Percentiles rank a stretch among this genome's conserved stretches.
Conservation (phyloP, 2,888 invertebrate genomes). For the Euplagia quadripunctaria region DNA sequence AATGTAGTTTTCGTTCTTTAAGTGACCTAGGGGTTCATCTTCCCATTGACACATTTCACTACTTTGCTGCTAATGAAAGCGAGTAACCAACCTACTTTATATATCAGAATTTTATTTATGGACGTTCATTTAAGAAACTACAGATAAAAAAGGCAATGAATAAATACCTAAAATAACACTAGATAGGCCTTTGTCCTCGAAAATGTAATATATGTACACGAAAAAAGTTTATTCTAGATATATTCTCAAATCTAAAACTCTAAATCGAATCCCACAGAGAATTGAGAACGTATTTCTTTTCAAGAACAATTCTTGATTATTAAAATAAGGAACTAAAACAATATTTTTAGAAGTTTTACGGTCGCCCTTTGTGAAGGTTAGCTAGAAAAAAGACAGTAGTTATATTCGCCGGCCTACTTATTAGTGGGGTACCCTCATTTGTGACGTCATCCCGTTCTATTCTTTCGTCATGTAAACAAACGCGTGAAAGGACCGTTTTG, state of each 20-base stretch:
- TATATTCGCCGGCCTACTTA: constrained; percentile 56
- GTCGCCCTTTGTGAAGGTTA: constrained; percentile 38
- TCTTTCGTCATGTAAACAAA: constrained; percentile 48
- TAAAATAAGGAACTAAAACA: constrained; percentile 29
- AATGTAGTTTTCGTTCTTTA: constrained; percentile 12
- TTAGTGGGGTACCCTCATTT: constrained; percentile 63
- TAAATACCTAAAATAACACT: not conserved
- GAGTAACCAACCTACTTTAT: constrained; percentile 5
- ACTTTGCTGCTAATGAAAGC: constrained; percentile 29
- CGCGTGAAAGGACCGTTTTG: constrained; percentile 5
- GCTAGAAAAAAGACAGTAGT: constrained; percentile 55
- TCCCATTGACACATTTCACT: constrained; percentile 20
- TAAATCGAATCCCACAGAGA: not conserved
- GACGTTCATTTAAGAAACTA: not conserved
- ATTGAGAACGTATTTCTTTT: not conserved
- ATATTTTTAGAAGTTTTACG: constrained; percentile 42
- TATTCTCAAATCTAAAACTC: not conserved
- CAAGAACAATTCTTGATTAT: constrained; percentile 19
- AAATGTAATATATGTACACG: too few relatives aligned
- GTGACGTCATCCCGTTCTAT: constrained; percentile 68
- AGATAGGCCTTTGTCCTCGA: not conserved
- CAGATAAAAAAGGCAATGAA: not conserved
- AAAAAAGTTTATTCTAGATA: not conserved
- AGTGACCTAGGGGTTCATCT: constrained; percentile 20
- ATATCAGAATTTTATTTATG: not conserved